Percentiles rank a stretch among this genome's conserved stretches.
Evolutionary conservation across 1,140 invertebrate genomes (phyloP).

Genomic region (Galleria mellonella): DNA sequence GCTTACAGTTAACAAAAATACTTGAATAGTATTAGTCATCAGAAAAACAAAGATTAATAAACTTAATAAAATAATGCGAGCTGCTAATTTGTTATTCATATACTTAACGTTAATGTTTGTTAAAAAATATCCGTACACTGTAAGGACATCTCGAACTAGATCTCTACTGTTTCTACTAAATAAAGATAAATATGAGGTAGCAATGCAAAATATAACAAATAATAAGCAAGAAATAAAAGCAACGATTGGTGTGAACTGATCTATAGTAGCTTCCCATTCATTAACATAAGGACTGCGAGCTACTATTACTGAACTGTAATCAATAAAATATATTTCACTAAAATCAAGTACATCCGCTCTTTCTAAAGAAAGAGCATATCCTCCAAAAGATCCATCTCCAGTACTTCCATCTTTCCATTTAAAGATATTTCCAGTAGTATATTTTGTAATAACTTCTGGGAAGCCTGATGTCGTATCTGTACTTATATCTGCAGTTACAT

Average conservation of each 20-base stretch:
- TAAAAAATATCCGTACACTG: slow-evolving; percentile 22
- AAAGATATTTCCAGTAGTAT: background rate
- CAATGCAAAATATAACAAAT: background rate
- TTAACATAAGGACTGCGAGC: slow-evolving; percentile 1
- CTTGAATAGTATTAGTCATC: slow-evolving; percentile 11
- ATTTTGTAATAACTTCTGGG: background rate
- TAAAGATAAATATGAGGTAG: slow-evolving; percentile 3
- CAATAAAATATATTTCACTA: slow-evolving; percentile 9
- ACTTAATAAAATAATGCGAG: slow-evolving; percentile 7
- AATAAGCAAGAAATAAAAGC: background rate
- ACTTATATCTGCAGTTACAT: slow-evolving; percentile 5
- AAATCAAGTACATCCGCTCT: slow-evolving; percentile 6
- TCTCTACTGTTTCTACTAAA: slow-evolving; percentile 5
- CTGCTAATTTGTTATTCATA: slow-evolving; percentile 1
- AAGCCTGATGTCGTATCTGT: background rate
- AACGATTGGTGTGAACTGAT: background rate
- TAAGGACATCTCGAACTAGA: slow-evolving; percentile 9
- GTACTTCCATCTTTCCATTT: background rate
- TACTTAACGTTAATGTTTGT: slow-evolving; percentile 7
- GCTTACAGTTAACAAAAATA: slow-evolving; percentile 8
- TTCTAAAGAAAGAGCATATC: slow-evolving; percentile 1
- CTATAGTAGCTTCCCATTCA: slow-evolving; percentile 11
- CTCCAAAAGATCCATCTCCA: slow-evolving; percentile 10
- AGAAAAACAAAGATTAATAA: slow-evolving; percentile 16
- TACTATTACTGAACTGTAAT: slow-evolving; percentile 8